Percentiles rank a stretch among this genome's conserved stretches.
Evolutionary conservation across 2,888 invertebrate species (phyloP).

Genomic region (Ornithoptera priamus): DNA sequence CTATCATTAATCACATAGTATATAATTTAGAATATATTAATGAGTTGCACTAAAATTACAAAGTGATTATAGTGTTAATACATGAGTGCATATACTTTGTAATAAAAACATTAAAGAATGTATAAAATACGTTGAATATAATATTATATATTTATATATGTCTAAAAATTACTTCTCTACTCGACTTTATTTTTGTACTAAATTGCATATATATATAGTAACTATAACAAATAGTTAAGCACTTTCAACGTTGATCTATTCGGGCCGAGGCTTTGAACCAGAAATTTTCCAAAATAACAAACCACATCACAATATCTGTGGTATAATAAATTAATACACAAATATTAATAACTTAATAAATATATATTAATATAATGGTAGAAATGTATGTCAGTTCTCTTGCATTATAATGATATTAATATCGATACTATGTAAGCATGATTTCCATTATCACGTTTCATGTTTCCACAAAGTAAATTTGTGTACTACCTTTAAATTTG

Average conservation of each 20-base stretch:
- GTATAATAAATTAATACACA: constrained; percentile 1
- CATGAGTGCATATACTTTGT: constrained; percentile 35
- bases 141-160: constrained; percentile 2
- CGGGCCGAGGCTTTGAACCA: too few species aligned
- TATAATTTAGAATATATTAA: constrained; percentile 38
- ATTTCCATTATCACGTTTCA: too few species aligned
- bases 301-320: not conserved
- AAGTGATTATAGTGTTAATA: constrained; percentile 46
- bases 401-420: not conserved
- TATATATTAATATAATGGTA: too few species aligned
- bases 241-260: too few species aligned
- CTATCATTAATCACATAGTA: constrained; percentile 24
- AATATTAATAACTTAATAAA: not conserved
- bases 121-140: constrained; percentile 1
- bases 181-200: not conserved
- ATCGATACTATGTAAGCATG: too few species aligned
- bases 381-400: not conserved
- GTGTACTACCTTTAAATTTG: not conserved
- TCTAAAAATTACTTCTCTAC: constrained; percentile 9
- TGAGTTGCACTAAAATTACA: constrained; percentile 44
- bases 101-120: constrained; percentile 15
- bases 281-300: too few species aligned
- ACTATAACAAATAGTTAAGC: too few species aligned
- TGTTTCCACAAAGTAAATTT: not conserved
- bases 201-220: too few species aligned